phyloP scores from a whole-genome alignment of 2,888 invertebrate genomes.

The Ochropacha duplaris region DNA sequence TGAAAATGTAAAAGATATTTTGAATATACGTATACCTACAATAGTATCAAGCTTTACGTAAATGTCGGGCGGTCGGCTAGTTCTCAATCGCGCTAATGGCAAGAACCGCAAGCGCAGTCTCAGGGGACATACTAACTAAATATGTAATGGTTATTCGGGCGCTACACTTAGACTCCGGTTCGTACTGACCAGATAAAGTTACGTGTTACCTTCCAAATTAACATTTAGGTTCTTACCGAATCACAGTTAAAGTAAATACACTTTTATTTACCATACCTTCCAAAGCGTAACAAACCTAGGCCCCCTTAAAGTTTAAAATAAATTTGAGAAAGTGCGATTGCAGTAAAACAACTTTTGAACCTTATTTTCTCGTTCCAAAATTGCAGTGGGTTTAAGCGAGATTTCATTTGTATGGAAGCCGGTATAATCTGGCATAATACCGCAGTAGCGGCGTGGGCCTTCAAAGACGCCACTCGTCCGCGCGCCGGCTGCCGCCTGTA shows the following conservation, averaged over 20 bases:
- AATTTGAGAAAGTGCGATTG: conserved; percentile 67
- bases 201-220: conserved; percentile 33
- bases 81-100: conserved; percentile 77
- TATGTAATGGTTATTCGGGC: conserved; percentile 72
- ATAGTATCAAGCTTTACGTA: conserved; percentile 19
- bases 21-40: conserved; percentile 32
- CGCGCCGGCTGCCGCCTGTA: conserved; percentile 75
- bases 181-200: conserved; percentile 58
- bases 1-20: conserved; percentile 15
- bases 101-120: conserved; percentile 74
- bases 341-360: conserved; percentile 75
- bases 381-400: conserved; percentile 81
- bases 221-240: conserved; percentile 14
- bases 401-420: conserved; percentile 82
- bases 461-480: conserved; percentile 81
- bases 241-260: not conserved
- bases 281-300: conserved; percentile 23
- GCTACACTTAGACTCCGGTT: conserved; percentile 56
- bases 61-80: conserved; percentile 45
- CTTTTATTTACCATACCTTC: no score
- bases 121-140: conserved; percentile 71
- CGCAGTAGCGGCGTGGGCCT: conserved; percentile 74
- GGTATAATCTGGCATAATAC: conserved; percentile 82
- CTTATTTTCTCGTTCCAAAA: conserved; percentile 80
- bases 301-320: conserved; percentile 55